Base-by-base conservation (phyloP, 2,113 vertebrate species). In the Prolemur simus region DNA sequence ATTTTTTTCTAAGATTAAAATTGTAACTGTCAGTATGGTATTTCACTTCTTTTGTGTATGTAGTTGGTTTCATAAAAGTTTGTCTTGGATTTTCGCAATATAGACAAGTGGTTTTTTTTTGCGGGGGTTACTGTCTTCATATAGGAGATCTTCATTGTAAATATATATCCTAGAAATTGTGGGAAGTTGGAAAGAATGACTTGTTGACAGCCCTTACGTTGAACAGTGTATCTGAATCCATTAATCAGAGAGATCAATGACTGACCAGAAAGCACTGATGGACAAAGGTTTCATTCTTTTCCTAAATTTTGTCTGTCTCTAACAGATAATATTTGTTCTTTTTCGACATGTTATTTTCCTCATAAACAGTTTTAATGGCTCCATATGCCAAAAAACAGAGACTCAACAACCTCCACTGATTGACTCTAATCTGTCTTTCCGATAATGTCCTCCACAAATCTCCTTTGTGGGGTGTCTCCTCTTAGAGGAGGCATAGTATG, bases 41-140 rank as follows among this genome's bases (percentile, higher is more conserved):
- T 64, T 87, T 77, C 27, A 68, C 37, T 76, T 74, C 37, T 86
- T 80, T 88, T 25, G 54, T 82, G 23, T 25, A 14, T 76, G 89
- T 87, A 71, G 32, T 60, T 56, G 58, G 66, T 34, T 56, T 54
- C 25, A 45, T 64, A 45, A 91, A 56, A 90, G 23, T 32, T 80
- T 37, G 69, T 73, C 5, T 42, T 96, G 80, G 87, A 74, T 96
- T 96, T 97, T 94, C 64, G 91, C 49, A 95, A 63, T 87, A 83
- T 73, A 42, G 91, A 89, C 96, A 63, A 69, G 42, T 71, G 42
- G 17, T 32, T 32, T 25, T 25, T 56, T 56, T 73, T n/a, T 71
- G 45, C 10, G 6, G 27, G 5, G 21, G 17, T 15, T 82, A 27
- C 25, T 54, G 4, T 84, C 71, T 69, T 20, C 4, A 52, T 76